These are phyloP conservation scores for Melanargia galathea DNA, from an alignment of 2,888 invertebrate genomes.

Conservation along the genomic window DNA sequence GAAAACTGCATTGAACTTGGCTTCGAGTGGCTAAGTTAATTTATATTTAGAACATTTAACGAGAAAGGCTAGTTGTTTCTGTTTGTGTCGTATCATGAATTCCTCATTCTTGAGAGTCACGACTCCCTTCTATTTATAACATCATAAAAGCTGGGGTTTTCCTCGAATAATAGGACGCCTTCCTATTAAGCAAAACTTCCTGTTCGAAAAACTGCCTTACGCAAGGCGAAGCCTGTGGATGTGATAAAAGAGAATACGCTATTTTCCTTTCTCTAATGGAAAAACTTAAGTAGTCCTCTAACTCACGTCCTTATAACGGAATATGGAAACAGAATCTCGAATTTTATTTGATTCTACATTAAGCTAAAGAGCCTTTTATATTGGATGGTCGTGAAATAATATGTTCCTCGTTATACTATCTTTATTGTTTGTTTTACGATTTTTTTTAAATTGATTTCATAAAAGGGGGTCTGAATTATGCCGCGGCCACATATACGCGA, in stretches of 20 bases:
- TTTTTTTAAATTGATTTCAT: too few species aligned
- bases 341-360: slow-evolving; percentile 33
- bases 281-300: slow-evolving; percentile 28
- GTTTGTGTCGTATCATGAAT: too few species aligned
- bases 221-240: slow-evolving; percentile 7
- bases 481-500: too few species aligned
- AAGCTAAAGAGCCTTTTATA: slow-evolving; percentile 29
- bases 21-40: too few species aligned
- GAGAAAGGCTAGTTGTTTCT: too few species aligned
- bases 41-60: too few species aligned
- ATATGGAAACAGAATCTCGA: slow-evolving; percentile 30
- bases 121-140: too few species aligned
- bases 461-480: too few species aligned
- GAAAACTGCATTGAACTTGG: too few species aligned
- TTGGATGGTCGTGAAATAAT: slow-evolving; percentile 8
- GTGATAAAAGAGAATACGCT: slow-evolving; percentile 23
- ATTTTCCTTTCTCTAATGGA: slow-evolving; percentile 32
- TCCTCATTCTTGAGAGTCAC: too few species aligned
- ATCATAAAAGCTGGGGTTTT: too few species aligned
- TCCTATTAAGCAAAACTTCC: not conserved
- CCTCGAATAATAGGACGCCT: too few species aligned
- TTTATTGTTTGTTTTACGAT: slow-evolving; percentile 13
- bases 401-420: not conserved
- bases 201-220: not conserved
- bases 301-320: slow-evolving; percentile 29